Base-by-base conservation (phyloP, 2,797 vertebrate species). In the Hafferia zeledoni region DNA sequence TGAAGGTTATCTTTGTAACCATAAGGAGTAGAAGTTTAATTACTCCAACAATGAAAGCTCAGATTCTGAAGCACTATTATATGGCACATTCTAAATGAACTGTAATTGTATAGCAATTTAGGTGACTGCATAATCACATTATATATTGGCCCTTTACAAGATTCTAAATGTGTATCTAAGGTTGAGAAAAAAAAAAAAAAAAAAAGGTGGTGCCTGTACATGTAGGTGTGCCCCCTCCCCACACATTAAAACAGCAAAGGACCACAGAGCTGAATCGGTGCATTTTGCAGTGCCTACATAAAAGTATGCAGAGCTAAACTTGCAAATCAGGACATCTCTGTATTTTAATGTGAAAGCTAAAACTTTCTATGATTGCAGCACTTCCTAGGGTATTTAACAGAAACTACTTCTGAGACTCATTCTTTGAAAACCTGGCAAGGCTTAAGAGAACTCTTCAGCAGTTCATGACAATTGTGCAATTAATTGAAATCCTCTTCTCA, bases 1-100 rank as follows among this genome's bases (percentile, higher is more conserved):
- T 93, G 93, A 95, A 96, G 94, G 95, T 96, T 94, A 96, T 95
- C 95, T 95, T 85, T 85, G 50, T 52, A 94, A 91, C 71, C 81
- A 57, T 76, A 95, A 90, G 61, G 78, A 93, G 50, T 60, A 85
- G 79, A 50, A 52, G 81, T 68, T 96, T 95, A 92, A 96, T 96
- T 95, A 90, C 93, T 70, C 43, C 50, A 41, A 15, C 84, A 93
- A 56, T 72, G 85, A 91, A 96, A 94, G 87, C 77, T 91, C 86
- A 92, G 76, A 68, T 91, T 93, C 87, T 78, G 70, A 82, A 90
- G 89, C 63, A 47, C 71, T 94, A 79, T 89, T 94, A 86, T 52
- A 69, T 18, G 41, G 85, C 79, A 83, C 35, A 82, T 84, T 83
- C 65, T 82, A 92, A 95, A 91, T 70, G 47, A 94, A 70, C 87